Conservation (phyloP, 2,797 vertebrate species). For the Microhierax caerulescens region DNA sequence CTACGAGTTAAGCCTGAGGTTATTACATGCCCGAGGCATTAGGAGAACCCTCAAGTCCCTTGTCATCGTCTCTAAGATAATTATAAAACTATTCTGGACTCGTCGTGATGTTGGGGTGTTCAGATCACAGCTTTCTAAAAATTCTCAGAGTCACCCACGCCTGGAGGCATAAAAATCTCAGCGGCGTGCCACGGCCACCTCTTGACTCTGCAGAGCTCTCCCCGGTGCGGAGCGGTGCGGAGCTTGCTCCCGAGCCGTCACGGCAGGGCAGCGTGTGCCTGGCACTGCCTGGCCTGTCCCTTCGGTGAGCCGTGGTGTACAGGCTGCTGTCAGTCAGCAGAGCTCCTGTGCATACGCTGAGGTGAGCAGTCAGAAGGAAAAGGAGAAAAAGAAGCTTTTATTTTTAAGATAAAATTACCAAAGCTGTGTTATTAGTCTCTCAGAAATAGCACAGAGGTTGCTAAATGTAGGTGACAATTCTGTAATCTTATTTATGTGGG, state of each 20-base stretch:
- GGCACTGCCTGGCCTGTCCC: neutral
- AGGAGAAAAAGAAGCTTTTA: neutral
- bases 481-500: neutral
- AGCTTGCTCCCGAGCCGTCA: neutral
- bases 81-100: neutral
- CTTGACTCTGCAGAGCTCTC: neutral
- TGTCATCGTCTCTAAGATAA: neutral
- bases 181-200: neutral
- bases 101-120: neutral
- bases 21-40: neutral
- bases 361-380: neutral
- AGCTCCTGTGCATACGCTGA: rapidly evolving
- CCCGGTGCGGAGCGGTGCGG: neutral
- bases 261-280: rapidly evolving
- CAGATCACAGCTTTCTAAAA: neutral
- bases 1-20: neutral
- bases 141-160: neutral
- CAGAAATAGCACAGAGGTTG: neutral
- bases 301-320: neutral
- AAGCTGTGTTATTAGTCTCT: neutral
- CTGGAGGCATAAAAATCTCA: neutral
- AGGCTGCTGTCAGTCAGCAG: neutral
- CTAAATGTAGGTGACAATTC: neutral
- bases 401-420: neutral
- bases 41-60: neutral